Evolutionary conservation across 2,113 vertebrate species (phyloP).

Genomic region (Festucalex cinctus): DNA sequence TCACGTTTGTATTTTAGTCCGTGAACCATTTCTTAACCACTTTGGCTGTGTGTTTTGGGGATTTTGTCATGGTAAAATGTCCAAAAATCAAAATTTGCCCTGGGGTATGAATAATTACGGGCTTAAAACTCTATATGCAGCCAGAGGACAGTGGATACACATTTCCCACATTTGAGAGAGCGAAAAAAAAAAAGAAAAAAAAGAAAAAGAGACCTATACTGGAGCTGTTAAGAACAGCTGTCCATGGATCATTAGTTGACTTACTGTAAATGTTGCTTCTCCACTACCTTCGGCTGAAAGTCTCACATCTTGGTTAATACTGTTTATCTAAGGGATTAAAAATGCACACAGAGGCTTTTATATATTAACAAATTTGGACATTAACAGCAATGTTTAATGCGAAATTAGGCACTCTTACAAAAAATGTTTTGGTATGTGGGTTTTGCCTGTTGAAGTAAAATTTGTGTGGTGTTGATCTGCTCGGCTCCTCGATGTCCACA

Average conservation of each 20-base stretch:
- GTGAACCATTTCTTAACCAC: too few relatives aligned
- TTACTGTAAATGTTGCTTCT: slow-evolving; percentile 73
- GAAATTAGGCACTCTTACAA: slow-evolving; percentile 62
- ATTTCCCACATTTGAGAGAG: too few relatives aligned
- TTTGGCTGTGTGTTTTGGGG: too few relatives aligned
- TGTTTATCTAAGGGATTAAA: slow-evolving; percentile 40
- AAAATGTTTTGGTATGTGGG: slow-evolving; percentile 62
- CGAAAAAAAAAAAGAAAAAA: too few relatives aligned
- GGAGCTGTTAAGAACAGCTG: too few relatives aligned
- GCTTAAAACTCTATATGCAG: too few relatives aligned
- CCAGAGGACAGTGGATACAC: too few relatives aligned
- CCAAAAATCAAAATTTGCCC: too few relatives aligned
- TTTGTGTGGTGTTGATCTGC: slow-evolving; percentile 14
- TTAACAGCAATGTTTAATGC: not conserved
- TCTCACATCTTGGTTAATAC: slow-evolving; percentile 67
- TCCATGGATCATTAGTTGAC: slow-evolving; percentile 1
- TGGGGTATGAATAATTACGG: too few relatives aligned
- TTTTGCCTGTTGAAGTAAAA: slow-evolving; percentile 60
- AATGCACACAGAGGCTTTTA: not conserved
- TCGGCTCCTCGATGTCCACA: slow-evolving; percentile 74
- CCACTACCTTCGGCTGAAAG: slow-evolving; percentile 75
- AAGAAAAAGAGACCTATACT: too few relatives aligned
- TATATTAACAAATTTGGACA: not conserved
- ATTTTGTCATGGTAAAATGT: too few relatives aligned
- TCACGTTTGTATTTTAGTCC: too few relatives aligned